phyloP scores from a whole-genome alignment of 2,113 vertebrate genomes.

The Daubentonia madagascariensis region DNA sequence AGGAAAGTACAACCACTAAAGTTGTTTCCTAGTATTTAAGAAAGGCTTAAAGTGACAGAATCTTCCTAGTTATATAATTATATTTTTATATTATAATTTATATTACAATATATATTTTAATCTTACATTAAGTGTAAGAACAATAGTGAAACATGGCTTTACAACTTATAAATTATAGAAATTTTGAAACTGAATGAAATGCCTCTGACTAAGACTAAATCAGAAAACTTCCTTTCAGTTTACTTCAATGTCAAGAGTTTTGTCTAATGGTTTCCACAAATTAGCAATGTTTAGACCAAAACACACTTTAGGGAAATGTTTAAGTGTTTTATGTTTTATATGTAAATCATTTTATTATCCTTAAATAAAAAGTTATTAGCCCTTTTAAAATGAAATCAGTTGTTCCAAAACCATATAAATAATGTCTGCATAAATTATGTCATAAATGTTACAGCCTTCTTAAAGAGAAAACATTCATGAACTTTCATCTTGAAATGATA shows the following conservation, averaged over 20 bases:
- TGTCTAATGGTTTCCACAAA: background rate
- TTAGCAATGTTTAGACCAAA: slow-evolving; percentile 29
- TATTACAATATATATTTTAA: background rate
- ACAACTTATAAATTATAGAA: too few relatives aligned
- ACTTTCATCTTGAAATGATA: background rate
- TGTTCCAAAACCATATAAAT: background rate
- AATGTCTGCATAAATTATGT: background rate
- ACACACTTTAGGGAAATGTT: slow-evolving; percentile 16
- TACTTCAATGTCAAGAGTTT: slow-evolving; percentile 3
- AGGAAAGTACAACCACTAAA: slow-evolving; percentile 31
- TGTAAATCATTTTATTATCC: slow-evolving; percentile 34
- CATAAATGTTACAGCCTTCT: background rate
- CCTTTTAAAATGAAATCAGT: slow-evolving; percentile 26
- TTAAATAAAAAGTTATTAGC: slow-evolving; percentile 33
- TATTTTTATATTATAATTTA: background rate
- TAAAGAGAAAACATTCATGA: background rate
- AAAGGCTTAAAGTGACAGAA: slow-evolving; percentile 50
- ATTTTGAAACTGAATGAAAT: background rate
- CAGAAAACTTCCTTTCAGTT: background rate
- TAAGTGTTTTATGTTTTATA: background rate
- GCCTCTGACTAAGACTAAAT: background rate
- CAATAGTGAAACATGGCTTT: background rate
- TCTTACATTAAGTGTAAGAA: background rate
- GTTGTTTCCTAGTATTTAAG: slow-evolving; percentile 11
- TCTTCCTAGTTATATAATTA: background rate